A percentile compares a stretch with the other conserved stretches of the same genome.
phyloP scores from a whole-genome alignment of 2,113 vertebrate species.

The Megaleporinus macrocephalus region DNA sequence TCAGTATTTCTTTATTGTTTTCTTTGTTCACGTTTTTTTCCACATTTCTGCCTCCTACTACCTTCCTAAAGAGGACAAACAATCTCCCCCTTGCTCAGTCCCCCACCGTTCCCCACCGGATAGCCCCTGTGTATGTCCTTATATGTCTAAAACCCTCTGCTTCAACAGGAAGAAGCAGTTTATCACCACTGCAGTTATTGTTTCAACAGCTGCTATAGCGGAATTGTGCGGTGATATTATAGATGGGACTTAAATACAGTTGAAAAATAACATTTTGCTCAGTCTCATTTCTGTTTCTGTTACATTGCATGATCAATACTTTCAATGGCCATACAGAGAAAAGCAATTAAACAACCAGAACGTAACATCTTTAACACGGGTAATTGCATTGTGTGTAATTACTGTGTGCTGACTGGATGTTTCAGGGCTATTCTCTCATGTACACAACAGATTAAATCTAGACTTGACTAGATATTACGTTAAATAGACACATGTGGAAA shows the following conservation, averaged over 20 bases:
- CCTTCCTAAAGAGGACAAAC: constrained; percentile 65
- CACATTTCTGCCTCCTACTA: constrained; percentile 52
- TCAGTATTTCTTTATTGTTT: constrained; percentile 57
- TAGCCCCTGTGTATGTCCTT: constrained; percentile 64
- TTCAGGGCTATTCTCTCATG: too few species aligned
- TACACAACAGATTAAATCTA: too few species aligned
- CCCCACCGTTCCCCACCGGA: constrained; percentile 45
- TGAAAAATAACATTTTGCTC: too few species aligned
- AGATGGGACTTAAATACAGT: too few species aligned
- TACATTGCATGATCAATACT: too few species aligned
- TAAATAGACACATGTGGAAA: too few species aligned
- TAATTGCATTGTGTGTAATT: too few species aligned
- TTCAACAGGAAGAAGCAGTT: constrained; percentile 68
- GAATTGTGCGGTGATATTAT: constrained; percentile 65
- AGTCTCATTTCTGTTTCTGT: background rate
- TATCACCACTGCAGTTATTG: constrained; percentile 66
- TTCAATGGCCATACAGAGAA: too few species aligned
- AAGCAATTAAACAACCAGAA: too few species aligned
- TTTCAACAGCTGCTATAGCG: constrained; percentile 54
- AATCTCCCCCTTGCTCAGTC: constrained; percentile 62
- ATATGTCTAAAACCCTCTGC: constrained; percentile 73
- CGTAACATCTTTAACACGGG: too few species aligned
- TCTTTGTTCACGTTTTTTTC: constrained; percentile 44
- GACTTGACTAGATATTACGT: too few species aligned
- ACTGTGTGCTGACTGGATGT: too few species aligned